These are phyloP conservation scores for Amazona guildingii DNA, from an alignment of 2,113 vertebrate species.

Conservation along the genomic window DNA sequence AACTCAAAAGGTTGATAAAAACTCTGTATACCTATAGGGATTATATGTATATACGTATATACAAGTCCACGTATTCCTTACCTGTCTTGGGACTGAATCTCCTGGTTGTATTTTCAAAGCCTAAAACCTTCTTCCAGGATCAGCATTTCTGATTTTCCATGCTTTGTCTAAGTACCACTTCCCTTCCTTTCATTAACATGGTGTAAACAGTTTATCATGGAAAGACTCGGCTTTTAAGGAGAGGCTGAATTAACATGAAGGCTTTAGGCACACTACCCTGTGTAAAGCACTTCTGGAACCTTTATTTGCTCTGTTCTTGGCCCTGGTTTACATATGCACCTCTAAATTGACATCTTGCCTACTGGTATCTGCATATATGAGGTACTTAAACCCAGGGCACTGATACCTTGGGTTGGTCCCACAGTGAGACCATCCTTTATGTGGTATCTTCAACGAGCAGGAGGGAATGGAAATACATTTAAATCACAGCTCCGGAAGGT, in stretches of 20 bases:
- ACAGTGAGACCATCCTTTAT: accelerated
- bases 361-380: not conserved
- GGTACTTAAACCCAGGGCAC: not conserved
- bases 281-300: not conserved
- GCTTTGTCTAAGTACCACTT: not conserved
- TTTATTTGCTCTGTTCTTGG: not conserved
- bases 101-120: not conserved
- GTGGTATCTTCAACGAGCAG: not conserved
- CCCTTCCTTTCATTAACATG: not conserved
- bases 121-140: not conserved
- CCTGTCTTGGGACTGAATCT: not conserved
- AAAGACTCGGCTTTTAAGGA: not conserved
- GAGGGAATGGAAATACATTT: not conserved
- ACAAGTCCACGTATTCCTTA: not conserved
- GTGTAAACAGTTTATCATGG: not conserved
- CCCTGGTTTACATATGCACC: not conserved
- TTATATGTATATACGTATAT: no score
- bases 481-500: not conserved
- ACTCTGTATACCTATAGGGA: accelerated
- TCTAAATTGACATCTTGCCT: not conserved
- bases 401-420: not conserved
- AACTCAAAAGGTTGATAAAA: not conserved
- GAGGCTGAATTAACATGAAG: not conserved
- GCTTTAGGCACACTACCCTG: not conserved
- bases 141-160: not conserved